Evolutionary conservation across 2,888 invertebrate species (phyloP), one percentile per base, ranked within the genome.

Genomic region (Sinohyriopsis cumingii): DNA sequence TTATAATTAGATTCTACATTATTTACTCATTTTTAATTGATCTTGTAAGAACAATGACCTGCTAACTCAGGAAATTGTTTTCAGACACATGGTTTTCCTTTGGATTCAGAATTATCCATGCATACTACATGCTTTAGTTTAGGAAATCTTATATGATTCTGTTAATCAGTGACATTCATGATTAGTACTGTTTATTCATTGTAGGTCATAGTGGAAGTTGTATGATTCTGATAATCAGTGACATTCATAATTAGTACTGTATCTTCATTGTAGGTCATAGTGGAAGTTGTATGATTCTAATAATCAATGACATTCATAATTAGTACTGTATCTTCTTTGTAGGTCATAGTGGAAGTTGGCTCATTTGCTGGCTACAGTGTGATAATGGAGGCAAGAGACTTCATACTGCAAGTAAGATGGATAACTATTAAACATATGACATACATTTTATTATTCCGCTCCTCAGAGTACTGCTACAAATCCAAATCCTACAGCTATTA

Each of bases 381-480:
- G 7, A 91, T 98, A 0, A 94, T 94, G 80, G 97, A 98, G 91
- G 95, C 95, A 0, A 92, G 97, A 82, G 95, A 96, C 79, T 95
- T 94, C 87, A 91, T 98, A 55, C 89, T 96, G 3, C 92, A 93
- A 87, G 86, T 93, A 68, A 87, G 85, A 64, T 53, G 3, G 22
- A 25, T n/a, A n/a, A 7, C n/a, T 15, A 56, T 45, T 9, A 22
- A 65, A 59, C 57, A 54, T 19, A 66, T 20, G 28, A 56, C 33
- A 25, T 28, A 9, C 57, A 18, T 0, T 24, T 59, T 53, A n/a
- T 24, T 24, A 55, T 22, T 63, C 45, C 20, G 1, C 25, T 67
- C 20, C 18, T 6, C 3, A n/a, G 53, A 28, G 55, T 54, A 45
- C 7, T 33, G 25, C 25, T 25, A 25, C 2, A 25, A 33, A 33